Conservation (phyloP, 2,113 vertebrate species). For the Bufo bufo region DNA sequence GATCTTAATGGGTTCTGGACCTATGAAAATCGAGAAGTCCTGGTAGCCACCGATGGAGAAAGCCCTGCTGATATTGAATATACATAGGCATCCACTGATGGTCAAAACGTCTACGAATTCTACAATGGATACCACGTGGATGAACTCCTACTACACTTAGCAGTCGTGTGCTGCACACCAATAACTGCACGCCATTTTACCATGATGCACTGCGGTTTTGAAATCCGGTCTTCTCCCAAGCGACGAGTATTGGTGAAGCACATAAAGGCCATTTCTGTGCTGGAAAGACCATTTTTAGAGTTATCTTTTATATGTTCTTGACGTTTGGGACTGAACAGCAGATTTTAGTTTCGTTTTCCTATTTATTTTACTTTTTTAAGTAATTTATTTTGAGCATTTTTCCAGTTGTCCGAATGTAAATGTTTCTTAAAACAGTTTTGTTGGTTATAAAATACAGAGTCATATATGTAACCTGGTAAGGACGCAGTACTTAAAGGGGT, state of each 20-base stretch:
- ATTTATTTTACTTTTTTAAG: neutral
- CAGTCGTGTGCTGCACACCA: neutral
- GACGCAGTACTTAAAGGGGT: too few relatives aligned
- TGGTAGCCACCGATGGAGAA: slow-evolving; percentile 89
- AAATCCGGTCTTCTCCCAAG: too few relatives aligned
- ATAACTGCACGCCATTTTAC: too few relatives aligned
- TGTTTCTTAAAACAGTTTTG: neutral
- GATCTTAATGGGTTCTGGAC: slow-evolving; percentile 99
- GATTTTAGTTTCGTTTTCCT: neutral
- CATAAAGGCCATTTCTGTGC: neutral
- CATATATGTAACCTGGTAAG: too few relatives aligned
- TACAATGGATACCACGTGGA: neutral
- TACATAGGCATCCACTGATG: slow-evolving; percentile 54
- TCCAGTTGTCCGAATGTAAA: neutral
- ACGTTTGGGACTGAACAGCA: neutral
- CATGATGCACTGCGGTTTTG: too few relatives aligned
- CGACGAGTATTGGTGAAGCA: neutral
- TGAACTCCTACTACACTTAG: neutral
- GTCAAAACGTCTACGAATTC: neutral
- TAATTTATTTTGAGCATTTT: neutral
- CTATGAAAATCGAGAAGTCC: slow-evolving; percentile 95
- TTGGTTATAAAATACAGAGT: neutral
- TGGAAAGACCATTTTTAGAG: neutral
- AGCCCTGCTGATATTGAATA: slow-evolving; percentile 82
- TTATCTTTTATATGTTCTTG: neutral